These are phyloP conservation scores for Chaunax sp. DNA, from an alignment of 2,797 vertebrate species.

Conservation along the genomic window DNA sequence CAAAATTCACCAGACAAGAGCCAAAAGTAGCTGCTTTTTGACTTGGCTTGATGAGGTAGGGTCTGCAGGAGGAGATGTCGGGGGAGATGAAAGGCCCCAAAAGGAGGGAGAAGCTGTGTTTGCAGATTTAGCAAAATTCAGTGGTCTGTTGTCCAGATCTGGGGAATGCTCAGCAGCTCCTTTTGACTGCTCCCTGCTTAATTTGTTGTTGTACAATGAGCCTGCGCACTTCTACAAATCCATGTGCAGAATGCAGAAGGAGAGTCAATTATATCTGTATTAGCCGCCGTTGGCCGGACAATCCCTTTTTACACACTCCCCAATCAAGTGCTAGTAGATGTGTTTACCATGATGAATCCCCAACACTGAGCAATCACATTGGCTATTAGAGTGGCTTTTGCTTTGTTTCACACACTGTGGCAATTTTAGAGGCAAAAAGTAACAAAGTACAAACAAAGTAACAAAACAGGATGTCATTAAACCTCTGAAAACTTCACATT, in stretches of 20 bases:
- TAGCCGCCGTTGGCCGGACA: constrained; percentile 82
- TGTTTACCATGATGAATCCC: constrained; percentile 73
- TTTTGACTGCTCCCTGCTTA: constrained; percentile 80
- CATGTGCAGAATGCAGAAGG: constrained; percentile 85
- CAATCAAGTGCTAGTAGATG: constrained; percentile 75
- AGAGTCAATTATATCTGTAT: constrained; percentile 89
- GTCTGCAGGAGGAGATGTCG: constrained; percentile 74
- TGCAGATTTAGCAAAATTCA: constrained; percentile 84
- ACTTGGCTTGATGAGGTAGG: constrained; percentile 77
- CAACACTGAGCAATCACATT: constrained; percentile 39
- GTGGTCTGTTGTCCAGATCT: constrained; percentile 75
- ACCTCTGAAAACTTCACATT: neutral
- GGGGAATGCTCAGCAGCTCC: constrained; percentile 78
- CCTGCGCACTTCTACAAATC: constrained; percentile 79
- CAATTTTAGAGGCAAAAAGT: neutral
- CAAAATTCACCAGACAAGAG: constrained; percentile 70
- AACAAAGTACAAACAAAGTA: neutral
- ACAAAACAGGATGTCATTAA: neutral
- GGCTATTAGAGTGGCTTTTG: constrained; percentile 47
- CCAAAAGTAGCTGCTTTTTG: constrained; percentile 80
- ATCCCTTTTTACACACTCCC: constrained; percentile 83
- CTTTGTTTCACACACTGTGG: constrained; percentile 47
- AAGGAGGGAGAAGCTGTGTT: constrained; percentile 70
- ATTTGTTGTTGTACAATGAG: constrained; percentile 86
- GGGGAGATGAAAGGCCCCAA: constrained; percentile 74